A percentile compares a stretch with the other conserved stretches of the same genome.
phyloP scores from a whole-genome alignment of 2,113 vertebrate genomes.

The Gymnorhina tibicen region DNA sequence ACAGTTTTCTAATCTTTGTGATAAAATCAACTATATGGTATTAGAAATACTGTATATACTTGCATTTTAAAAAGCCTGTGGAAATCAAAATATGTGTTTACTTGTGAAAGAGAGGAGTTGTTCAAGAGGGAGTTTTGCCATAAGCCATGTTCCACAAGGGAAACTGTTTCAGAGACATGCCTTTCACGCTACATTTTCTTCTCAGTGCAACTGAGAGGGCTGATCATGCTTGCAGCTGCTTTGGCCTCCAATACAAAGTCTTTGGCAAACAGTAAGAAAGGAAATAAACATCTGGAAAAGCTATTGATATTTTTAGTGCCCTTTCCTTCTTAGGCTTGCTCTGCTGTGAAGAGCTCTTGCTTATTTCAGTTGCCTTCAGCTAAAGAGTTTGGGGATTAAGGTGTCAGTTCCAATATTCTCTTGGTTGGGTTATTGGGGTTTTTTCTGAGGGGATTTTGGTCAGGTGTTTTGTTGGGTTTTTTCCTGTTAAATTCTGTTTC shows the following conservation, averaged over 20 bases:
- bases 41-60: neutral
- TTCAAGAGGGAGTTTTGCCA: neutral
- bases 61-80: neutral
- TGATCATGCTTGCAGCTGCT: neutral
- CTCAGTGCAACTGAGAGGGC: neutral
- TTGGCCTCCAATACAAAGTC: neutral
- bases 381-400: neutral
- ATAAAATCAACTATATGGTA: neutral
- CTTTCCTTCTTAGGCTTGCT: neutral
- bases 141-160: neutral
- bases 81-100: slow-evolving; percentile 9
- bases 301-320: neutral
- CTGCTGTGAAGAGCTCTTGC: neutral
- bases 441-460: neutral
- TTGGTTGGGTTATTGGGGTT: neutral
- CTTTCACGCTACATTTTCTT: neutral
- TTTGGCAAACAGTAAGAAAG: neutral
- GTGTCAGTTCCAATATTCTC: neutral
- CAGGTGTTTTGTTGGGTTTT: neutral
- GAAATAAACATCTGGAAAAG: neutral
- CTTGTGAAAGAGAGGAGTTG: neutral
- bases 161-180: neutral
- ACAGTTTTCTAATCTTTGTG: neutral
- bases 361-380: neutral
- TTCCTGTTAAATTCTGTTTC: neutral